phyloP scores from a whole-genome alignment of 2,797 vertebrate genomes.

The Pangasius mekongensis region DNA sequence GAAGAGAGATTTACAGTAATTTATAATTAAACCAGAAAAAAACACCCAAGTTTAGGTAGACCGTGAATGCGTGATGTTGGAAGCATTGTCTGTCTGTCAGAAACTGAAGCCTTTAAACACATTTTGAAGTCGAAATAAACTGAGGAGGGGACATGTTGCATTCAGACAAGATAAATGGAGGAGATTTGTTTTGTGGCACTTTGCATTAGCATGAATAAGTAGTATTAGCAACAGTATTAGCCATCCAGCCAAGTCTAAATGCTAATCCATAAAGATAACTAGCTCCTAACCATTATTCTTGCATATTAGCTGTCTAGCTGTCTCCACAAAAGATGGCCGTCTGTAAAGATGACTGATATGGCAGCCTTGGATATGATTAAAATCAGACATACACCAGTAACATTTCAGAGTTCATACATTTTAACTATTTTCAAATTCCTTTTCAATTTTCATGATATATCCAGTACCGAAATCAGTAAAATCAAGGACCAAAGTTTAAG shows the following conservation, averaged over 20 bases:
- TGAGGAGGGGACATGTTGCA: too few relatives aligned
- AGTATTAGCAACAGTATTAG: neutral
- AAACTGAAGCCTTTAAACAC: too few relatives aligned
- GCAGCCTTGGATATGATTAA: neutral
- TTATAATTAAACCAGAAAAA: too few relatives aligned
- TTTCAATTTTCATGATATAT: neutral
- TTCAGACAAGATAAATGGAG: too few relatives aligned
- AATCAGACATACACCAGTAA: neutral
- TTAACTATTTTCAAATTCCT: too few relatives aligned
- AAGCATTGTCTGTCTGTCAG: too few relatives aligned
- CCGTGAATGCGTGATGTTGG: too few relatives aligned
- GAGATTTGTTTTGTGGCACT: neutral
- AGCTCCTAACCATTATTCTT: neutral
- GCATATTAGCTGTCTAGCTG: neutral
- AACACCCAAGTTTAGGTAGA: too few relatives aligned
- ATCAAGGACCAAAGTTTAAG: neutral
- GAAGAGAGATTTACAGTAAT: too few relatives aligned
- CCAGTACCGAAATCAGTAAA: neutral
- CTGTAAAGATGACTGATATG: neutral
- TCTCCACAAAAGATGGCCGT: neutral
- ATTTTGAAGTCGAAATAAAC: too few relatives aligned
- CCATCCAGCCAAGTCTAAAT: neutral
- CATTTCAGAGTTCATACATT: neutral
- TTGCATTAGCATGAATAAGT: neutral
- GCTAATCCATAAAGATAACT: neutral